A percentile compares a stretch with the other conserved stretches of the same genome.
phyloP scores from a whole-genome alignment of 2,888 invertebrate species.

The Callimorpha dominula region DNA sequence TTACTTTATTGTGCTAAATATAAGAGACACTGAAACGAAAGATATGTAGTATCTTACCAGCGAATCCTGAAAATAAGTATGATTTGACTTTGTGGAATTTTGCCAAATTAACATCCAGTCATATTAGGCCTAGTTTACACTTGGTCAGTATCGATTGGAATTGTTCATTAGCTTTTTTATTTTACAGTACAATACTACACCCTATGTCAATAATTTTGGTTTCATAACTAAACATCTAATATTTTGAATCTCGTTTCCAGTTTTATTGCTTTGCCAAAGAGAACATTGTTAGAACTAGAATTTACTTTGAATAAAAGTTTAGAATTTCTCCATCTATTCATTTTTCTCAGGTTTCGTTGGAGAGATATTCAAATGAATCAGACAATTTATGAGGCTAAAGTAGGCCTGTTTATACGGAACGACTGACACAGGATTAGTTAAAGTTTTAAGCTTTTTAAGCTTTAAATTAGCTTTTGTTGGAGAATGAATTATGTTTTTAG shows the following conservation, averaged over 20 bases:
- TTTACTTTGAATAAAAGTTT: neutral
- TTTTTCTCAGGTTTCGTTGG: constrained; percentile 7
- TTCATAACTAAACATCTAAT: neutral
- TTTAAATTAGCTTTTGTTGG: constrained; percentile 5
- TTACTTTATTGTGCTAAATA: constrained; percentile 52
- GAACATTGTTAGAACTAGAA: too few relatives aligned
- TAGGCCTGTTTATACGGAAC: constrained; percentile 21
- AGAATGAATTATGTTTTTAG: constrained; percentile 1
- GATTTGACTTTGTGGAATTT: neutral
- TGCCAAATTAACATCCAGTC: neutral
- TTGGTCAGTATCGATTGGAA: neutral
- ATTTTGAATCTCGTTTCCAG: neutral
- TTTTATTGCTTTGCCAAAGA: neutral
- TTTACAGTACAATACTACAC: too few relatives aligned
- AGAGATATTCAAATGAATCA: neutral
- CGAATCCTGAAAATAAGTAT: constrained; percentile 7
- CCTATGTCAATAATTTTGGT: too few relatives aligned
- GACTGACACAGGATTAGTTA: neutral
- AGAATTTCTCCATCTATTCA: neutral
- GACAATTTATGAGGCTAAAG: neutral
- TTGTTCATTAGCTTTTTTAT: neutral
- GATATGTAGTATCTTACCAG: constrained; percentile 22
- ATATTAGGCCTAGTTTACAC: neutral
- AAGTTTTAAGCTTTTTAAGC: constrained; percentile 3
- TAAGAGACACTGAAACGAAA: constrained; percentile 30